Evolutionary conservation across 53 echinoderm and acorn worm genomes (phyloP).

Genomic region (Patiria pectinifera): DNA sequence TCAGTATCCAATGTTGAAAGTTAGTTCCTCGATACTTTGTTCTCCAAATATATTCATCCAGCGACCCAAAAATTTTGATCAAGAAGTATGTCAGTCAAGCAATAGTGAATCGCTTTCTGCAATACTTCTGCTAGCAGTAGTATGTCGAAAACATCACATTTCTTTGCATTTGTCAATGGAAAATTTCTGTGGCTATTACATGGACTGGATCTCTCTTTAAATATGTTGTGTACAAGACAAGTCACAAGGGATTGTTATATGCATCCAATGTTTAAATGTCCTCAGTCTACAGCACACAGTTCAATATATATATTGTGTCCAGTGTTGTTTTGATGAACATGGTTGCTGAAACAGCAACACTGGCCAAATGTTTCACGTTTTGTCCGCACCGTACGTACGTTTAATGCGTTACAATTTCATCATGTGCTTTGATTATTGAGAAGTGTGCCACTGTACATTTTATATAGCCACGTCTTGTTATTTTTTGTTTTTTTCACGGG

Average conservation of each 20-base stretch:
- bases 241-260: background rate
- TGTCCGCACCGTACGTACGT: constrained; percentile 61
- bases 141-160: too few relatives aligned
- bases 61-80: too few relatives aligned
- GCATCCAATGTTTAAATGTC: constrained; percentile 13
- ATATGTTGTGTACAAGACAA: background rate
- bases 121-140: too few relatives aligned
- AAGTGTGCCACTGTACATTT: constrained; percentile 43
- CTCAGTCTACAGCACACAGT: constrained; percentile 44
- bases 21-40: too few relatives aligned
- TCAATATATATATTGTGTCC: constrained; percentile 20
- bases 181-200: too few relatives aligned
- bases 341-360: constrained; percentile 32
- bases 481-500: constrained; percentile 26
- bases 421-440: constrained; percentile 54
- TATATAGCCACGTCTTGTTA: constrained; percentile 33
- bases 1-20: too few relatives aligned
- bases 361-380: constrained; percentile 62
- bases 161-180: background rate
- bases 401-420: constrained; percentile 44
- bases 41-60: too few relatives aligned
- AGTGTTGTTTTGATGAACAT: constrained; percentile 34
- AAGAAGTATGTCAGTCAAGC: too few relatives aligned
- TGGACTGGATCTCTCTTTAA: background rate
- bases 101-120: too few relatives aligned